These are phyloP conservation scores for Globia sparganii DNA, from an alignment of 2,888 invertebrate species.

Conservation along the genomic window DNA sequence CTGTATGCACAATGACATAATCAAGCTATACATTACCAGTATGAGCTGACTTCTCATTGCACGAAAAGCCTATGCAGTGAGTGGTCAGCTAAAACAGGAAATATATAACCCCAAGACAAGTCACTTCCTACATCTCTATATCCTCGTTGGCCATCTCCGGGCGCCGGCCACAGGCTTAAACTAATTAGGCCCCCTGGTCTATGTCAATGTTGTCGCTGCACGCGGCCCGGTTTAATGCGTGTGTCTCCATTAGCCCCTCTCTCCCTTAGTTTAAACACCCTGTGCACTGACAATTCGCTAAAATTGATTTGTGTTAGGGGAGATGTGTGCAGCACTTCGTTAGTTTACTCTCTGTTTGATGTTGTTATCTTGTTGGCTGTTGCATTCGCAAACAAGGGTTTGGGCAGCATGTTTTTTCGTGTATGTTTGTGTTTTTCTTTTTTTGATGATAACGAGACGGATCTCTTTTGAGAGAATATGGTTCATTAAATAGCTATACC, in stretches of 20 bases:
- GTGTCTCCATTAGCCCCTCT: conserved; percentile 87
- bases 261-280: conserved; percentile 87
- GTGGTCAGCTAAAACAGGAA: neutral
- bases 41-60: neutral
- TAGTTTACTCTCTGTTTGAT: conserved; percentile 57
- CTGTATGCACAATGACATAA: neutral
- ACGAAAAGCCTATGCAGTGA: neutral
- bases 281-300: conserved; percentile 86
- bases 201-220: conserved; percentile 88
- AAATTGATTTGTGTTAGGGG: conserved; percentile 88
- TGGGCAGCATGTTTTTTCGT: conserved; percentile 41
- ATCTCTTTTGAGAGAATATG: neutral
- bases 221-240: conserved; percentile 88
- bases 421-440: neutral
- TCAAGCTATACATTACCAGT: neutral
- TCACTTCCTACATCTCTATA: conserved; percentile 55
- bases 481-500: too few species aligned
- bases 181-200: conserved; percentile 89
- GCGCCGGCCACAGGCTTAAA: conserved; percentile 85
- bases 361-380: conserved; percentile 61
- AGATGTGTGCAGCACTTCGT: conserved; percentile 60
- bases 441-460: neutral
- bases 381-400: conserved; percentile 59
- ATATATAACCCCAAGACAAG: neutral
- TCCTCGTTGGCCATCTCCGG: conserved; percentile 73